Conservation (phyloP, 37 sponge, comb jelly and placozoan species). For the Mnemiopsis leidyi region DNA sequence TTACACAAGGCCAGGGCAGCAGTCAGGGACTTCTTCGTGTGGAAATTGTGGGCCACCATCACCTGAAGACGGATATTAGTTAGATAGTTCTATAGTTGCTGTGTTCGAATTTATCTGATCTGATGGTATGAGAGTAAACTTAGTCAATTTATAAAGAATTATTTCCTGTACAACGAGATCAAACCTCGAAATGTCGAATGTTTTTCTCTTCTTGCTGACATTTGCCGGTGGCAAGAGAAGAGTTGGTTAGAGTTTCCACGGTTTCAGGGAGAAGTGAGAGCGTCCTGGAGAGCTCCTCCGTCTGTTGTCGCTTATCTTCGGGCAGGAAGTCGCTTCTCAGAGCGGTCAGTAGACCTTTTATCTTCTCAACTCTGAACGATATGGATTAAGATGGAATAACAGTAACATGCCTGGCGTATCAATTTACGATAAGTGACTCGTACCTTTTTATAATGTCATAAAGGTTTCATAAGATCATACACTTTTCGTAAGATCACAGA, state of each 20-base stretch:
- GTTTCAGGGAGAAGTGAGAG: conserved; percentile 44
- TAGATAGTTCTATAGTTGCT: too few species aligned
- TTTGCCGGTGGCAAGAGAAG: conserved; percentile 1
- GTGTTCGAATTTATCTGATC: too few species aligned
- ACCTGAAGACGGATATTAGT: too few species aligned
- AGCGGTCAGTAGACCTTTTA: not conserved
- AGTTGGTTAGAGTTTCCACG: conserved; percentile 14
- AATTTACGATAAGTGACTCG: too few species aligned
- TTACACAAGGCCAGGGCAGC: conserved; percentile 40
- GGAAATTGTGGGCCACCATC: conserved; percentile 58
- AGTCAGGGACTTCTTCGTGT: conserved; percentile 24
- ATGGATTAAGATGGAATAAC: too few species aligned
- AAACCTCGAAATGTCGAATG: conserved; percentile 28
- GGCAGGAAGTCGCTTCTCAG: conserved; percentile 24
- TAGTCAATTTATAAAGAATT: too few species aligned
- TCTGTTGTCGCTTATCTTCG: conserved; percentile 12
- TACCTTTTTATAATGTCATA: too few species aligned
- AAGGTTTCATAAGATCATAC: too few species aligned
- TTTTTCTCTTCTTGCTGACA: conserved; percentile 60
- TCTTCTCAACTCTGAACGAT: conserved; percentile 7
- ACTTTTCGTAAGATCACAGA: not conserved
- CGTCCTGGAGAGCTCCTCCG: conserved; percentile 13
- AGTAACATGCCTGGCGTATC: too few species aligned
- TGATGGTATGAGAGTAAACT: too few species aligned
- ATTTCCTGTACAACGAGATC: too few species aligned